Percentiles rank a stretch among this genome's conserved stretches.
These are phyloP conservation scores for Macrostomum lignano DNA, from an alignment of 1,140 invertebrate genomes.

Conservation along the genomic window DNA sequence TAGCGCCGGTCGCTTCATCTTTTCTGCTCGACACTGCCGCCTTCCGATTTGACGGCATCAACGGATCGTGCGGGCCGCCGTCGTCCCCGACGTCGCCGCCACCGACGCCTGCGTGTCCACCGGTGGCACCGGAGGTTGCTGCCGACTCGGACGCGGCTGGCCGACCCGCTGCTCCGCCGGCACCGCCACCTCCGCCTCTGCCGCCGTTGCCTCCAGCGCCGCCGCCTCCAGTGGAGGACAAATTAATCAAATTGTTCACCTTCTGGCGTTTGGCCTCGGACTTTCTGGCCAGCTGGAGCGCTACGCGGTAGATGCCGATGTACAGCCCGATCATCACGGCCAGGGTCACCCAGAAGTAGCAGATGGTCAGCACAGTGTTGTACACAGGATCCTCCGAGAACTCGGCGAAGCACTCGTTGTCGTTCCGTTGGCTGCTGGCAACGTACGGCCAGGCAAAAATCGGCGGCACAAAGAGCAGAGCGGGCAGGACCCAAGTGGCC, in stretches of 20 bases:
- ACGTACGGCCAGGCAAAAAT: conserved; percentile 98
- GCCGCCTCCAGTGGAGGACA: too few relatives aligned
- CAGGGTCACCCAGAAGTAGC: conserved; percentile 9
- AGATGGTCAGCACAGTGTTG: conserved; percentile 30
- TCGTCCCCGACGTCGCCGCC: too few relatives aligned
- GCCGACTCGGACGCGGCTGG: too few relatives aligned
- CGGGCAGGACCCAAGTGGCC: conserved; percentile 77
- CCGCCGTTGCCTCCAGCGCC: too few relatives aligned
- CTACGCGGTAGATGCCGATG: conserved; percentile 85
- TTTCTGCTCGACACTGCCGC: too few relatives aligned
- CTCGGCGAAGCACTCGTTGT: conserved; percentile 73
- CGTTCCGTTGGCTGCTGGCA: conserved; percentile 40
- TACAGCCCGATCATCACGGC: conserved; percentile 38
- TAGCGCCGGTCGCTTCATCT: too few relatives aligned
- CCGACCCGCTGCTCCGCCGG: too few relatives aligned
- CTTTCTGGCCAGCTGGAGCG: conserved; percentile 86
- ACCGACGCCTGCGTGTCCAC: too few relatives aligned
- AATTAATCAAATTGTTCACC: conserved; percentile 42
- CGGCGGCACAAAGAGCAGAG: conserved; percentile 76
- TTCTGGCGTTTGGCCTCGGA: conserved; percentile 59
- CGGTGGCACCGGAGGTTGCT: too few relatives aligned
- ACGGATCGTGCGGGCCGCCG: too few relatives aligned
- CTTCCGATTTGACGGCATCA: too few relatives aligned
- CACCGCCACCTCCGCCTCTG: too few relatives aligned
- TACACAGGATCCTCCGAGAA: conserved; percentile 90